phyloP scores from a whole-genome alignment of 2,113 vertebrate genomes.

The Mus musculus region DNA sequence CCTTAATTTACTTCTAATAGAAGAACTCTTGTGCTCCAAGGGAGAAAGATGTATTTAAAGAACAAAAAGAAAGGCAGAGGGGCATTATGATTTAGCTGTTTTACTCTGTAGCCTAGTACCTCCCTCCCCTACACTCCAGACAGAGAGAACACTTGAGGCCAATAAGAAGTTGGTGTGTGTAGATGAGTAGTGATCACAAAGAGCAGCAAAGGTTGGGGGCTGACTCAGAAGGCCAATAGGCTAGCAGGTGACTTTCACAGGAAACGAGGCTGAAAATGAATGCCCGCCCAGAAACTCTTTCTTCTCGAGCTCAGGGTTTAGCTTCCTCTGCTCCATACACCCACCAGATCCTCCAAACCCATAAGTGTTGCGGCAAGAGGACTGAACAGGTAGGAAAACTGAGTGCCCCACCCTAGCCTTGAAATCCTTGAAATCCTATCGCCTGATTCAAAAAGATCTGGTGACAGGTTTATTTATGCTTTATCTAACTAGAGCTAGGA shows the following conservation, averaged over 20 bases:
- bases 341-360: not conserved
- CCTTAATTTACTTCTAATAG: not conserved
- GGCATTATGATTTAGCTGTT: not conserved
- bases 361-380: not conserved
- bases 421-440: conserved; percentile 36
- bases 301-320: not conserved
- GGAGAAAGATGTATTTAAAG: not conserved
- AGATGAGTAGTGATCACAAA: not conserved
- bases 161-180: not conserved
- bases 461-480: conserved; percentile 16
- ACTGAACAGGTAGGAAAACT: conserved; percentile 6
- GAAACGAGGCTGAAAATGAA: not conserved
- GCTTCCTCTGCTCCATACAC: not conserved
- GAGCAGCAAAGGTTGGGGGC: conserved; percentile 22
- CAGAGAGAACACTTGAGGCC: conserved; percentile 14
- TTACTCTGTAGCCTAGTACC: not conserved
- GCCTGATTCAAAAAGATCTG: not conserved
- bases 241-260: not conserved
- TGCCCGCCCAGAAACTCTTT: conserved; percentile 13
- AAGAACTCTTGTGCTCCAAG: not conserved
- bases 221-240: not conserved
- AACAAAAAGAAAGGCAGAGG: not conserved
- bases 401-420: not conserved
- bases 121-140: not conserved
- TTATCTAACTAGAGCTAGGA: conserved; percentile 44